These are phyloP conservation scores for Ptilonorhynchus violaceus DNA, from an alignment of 2,113 vertebrate genomes.

Conservation along the genomic window DNA sequence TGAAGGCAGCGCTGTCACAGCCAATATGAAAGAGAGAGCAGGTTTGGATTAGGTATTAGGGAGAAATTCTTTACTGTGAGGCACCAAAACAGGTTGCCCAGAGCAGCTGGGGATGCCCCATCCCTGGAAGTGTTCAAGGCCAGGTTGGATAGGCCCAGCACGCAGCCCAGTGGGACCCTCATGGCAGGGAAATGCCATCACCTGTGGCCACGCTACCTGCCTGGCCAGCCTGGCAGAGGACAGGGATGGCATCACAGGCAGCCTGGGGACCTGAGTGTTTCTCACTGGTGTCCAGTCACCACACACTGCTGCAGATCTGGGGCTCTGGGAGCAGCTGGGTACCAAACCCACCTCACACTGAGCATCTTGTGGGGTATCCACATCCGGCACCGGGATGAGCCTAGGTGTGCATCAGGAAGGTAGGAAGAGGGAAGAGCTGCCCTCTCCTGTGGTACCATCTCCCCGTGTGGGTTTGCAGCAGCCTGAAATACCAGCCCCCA, in stretches of 20 bases:
- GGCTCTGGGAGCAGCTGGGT: not conserved
- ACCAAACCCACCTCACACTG: not conserved
- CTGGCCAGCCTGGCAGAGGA: not conserved
- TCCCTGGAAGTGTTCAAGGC: not conserved
- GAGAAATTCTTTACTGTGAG: not conserved
- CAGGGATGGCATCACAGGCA: not conserved
- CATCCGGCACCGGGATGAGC: rapidly evolving
- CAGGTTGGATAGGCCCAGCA: not conserved
- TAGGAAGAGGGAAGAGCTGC: not conserved
- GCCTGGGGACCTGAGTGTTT: not conserved
- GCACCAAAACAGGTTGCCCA: not conserved
- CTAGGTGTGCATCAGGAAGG: not conserved
- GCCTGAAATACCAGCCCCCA: not conserved
- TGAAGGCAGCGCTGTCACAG: rapidly evolving
- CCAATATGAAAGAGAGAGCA: not conserved
- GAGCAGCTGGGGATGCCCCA: not conserved
- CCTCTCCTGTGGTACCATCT: not conserved
- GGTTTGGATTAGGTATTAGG: not conserved
- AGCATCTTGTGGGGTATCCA: rapidly evolving
- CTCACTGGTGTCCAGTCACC: not conserved
- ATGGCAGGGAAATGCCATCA: not conserved
- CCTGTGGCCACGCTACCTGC: not conserved
- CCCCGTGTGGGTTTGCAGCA: not conserved
- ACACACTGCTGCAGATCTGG: not conserved
- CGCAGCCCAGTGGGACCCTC: rapidly evolving